Evolutionary conservation across 2,797 vertebrate genomes (phyloP), one percentile per base, ranked within the genome.

Genomic region (Anas capensis): DNA sequence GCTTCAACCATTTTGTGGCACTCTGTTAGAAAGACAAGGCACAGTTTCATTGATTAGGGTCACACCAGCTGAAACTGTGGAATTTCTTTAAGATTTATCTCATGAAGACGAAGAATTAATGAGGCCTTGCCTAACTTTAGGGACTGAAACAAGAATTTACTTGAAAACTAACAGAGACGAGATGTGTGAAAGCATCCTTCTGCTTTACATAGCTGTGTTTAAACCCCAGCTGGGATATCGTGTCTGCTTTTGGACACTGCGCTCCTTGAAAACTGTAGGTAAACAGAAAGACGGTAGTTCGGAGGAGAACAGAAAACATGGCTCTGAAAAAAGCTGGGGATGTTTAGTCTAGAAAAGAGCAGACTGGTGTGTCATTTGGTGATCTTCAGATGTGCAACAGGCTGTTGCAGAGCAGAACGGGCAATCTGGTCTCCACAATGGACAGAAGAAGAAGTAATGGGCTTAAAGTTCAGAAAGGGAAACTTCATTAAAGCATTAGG

Each of bases 401-500:
- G 48, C 34, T 87, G 60, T 11, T 82, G 57, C 54, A 75, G 79
- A 81, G 60, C 38, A 76, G 56, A 80, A 31, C 4, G 18, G 21
- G 27, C 49, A 76, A 10, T 26, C 53, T 86, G 53, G 44, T 88
- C 61, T 71, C 65, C 23, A 9, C 2, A 38, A 16, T 1, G 3
- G 7, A 70, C 2, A 19, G 56, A 46, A 80, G 44, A 68, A 57
- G 46, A 31, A 57, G 11, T 44, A 26, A 92, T 54, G 16, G 40
- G 29, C 79, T 91, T 95, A 42, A 86, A 75, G 61, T 92, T 93
- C 64, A 75, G 31, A 82, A 38, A 36, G 20, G n/a, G 20, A 93
- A 90, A 91, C 78, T 82, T 82, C 44, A 75, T 86, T 86, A 86
- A 90, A 29, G 33, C 23, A 61, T 95, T 92, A 86, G 61, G 53